Evolutionary conservation across 2,888 invertebrate species (phyloP), one percentile per base, ranked within the genome.

Genomic region (Tribolium freemani): DNA sequence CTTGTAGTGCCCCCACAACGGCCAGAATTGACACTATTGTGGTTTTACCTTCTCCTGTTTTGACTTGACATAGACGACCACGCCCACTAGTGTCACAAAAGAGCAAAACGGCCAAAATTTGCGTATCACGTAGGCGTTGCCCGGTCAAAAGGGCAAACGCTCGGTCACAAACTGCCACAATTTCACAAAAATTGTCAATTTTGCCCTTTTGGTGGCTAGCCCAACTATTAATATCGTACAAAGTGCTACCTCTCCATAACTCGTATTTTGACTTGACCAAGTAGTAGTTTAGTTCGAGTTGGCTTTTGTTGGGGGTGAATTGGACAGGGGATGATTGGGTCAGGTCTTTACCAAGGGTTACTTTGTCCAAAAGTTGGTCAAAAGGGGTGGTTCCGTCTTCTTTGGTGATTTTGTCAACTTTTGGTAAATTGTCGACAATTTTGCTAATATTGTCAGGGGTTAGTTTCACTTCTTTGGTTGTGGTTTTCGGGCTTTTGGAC

Each of bases 31-130:
- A 66, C 8, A 71, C 53, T 16, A 68, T 61, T n/a, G 50, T 31
- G 5, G 71, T 71, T 71, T 71, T 71, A n/a, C 71, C 71, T 53
- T 71, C 71, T 5, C 71, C 71, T 1, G 71, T 71, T 30, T 67
- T 10, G 20, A 71, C 60, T 30, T 71, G 67, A 45, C 58, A 68
- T 5, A 71, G 16, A 10, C 26, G 21, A 2, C 71, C 71, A 45
- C 10, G 16, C 2, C 2, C 2, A 1, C 2, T 2, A 16, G 2
- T 2, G 11, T 50, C 44, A 30, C 45, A 45, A n/a, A 54, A 66
- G 9, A 66, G 13, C 9, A 66, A 26, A n/a, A 54, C 45, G 6
- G 66, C 66, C 26, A 66, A 21, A 53, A 66, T 54, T 11, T 66
- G 66, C 1, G 54, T 66, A 10, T 66, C 54, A 5, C 66, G 53